Percentiles rank a stretch among this genome's conserved stretches.
phyloP scores from a whole-genome alignment of 2,113 vertebrate genomes.

The Tor tambroides region DNA sequence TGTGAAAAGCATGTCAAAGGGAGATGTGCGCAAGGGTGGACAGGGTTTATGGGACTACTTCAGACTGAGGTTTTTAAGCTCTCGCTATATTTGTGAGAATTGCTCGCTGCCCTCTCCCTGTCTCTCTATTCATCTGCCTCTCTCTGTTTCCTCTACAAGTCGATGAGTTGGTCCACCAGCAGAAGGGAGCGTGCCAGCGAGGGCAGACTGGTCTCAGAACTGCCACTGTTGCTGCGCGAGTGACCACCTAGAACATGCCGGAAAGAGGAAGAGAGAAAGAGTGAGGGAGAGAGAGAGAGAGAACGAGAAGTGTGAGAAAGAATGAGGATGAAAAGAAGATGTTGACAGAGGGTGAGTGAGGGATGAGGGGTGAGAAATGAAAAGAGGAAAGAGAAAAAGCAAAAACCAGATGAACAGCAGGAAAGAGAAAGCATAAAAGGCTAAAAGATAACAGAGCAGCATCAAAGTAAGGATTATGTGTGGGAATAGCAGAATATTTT shows the following conservation, averaged over 20 bases:
- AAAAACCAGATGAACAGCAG: conserved; percentile 30
- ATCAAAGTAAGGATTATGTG: background rate
- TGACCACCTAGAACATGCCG: conserved; percentile 96
- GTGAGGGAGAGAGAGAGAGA: background rate
- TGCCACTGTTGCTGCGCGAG: conserved; percentile 99
- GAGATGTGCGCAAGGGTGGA: background rate
- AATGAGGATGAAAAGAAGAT: conserved; percentile 59
- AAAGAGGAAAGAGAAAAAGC: conserved; percentile 17
- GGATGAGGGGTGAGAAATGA: background rate
- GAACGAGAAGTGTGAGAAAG: conserved; percentile 5
- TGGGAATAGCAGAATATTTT: conserved; percentile 43
- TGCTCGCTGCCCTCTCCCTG: conserved; percentile 66
- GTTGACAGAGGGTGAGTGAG: conserved; percentile 53
- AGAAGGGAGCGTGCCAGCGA: conserved; percentile 99
- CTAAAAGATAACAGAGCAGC: conserved; percentile 7
- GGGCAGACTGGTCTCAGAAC: conserved; percentile 99
- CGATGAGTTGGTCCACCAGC: conserved; percentile 99
- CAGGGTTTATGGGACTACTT: background rate
- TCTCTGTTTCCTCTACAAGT: conserved; percentile 88
- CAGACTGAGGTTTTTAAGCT: conserved; percentile 28
- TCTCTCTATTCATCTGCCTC: conserved; percentile 44
- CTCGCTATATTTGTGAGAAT: conserved; percentile 56
- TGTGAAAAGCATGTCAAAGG: background rate
- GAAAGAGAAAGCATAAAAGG: conserved; percentile 34
- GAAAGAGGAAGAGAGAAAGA: conserved; percentile 77